These are phyloP conservation scores for Lepilemur septentrionalis DNA, from an alignment of 2,797 vertebrate genomes.

Conservation along the genomic window DNA sequence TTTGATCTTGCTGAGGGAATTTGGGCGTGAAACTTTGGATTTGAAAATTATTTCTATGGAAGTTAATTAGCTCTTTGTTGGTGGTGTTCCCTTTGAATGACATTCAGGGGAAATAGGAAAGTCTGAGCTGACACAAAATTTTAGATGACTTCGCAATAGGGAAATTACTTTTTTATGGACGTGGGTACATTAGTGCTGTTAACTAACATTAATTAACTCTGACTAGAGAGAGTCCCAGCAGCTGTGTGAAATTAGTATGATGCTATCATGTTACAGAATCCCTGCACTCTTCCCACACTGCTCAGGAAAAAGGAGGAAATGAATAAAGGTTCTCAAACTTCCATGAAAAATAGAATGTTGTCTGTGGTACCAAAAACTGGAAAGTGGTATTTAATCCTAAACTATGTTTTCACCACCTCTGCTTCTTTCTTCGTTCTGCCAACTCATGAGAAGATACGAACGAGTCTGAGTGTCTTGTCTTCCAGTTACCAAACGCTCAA, in stretches of 20 bases:
- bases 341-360: neutral
- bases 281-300: neutral
- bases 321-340: neutral
- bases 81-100: neutral
- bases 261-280: neutral
- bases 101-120: constrained; percentile 25
- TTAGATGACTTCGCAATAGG: constrained; percentile 54
- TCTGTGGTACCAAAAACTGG: neutral
- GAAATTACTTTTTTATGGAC: constrained; percentile 44
- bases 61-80: constrained; percentile 35
- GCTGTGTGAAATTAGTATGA: neutral
- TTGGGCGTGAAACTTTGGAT: neutral
- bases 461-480: neutral
- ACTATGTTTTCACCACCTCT: neutral
- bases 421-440: neutral
- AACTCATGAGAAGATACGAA: neutral
- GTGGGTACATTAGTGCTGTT: neutral
- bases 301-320: neutral
- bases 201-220: constrained; percentile 47
- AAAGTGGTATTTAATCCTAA: neutral
- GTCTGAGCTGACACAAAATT: constrained; percentile 36
- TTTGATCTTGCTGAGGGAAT: neutral
- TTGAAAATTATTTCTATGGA: neutral
- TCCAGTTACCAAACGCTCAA: neutral
- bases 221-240: neutral